Base-by-base conservation (phyloP, 2,888 invertebrate species). In the Perithous albicinctus region DNA sequence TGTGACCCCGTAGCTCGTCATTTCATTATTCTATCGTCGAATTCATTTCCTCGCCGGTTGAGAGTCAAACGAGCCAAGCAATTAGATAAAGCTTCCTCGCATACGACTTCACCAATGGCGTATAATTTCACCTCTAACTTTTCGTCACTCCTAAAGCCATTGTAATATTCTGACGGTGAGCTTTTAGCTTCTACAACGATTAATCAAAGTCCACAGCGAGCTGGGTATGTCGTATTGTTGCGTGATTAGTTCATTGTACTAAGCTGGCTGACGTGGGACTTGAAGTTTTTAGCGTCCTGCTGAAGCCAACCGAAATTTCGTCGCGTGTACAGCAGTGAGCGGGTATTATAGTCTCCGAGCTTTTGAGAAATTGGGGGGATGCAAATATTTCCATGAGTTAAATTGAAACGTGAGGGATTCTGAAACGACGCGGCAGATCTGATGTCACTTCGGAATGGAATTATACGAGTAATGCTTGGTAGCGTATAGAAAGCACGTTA, bases 201-300 rank as follows among this genome's bases (percentile, higher is more conserved):
- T 82, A 82, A 78, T 78, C 75, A 82, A 78, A 75, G 29, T 74
- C 35, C 43, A 56, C 20, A n/a, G n/a, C 29, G 61, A n/a, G 8
- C 66, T 51, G 38, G 26, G 43, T 20, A 26, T 56, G 51, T 73
- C 61, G 56, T 76, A 78, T 78, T 78, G 82, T 82, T 76, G 72
- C 72, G 10, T 74, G 78, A 82, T 82, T 75, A 72, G 78, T 76
- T 76, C 75, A 72, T 72, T 72, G 59, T 76, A 72, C 43, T n/a
- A 35, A 20, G 23, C 32, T 32, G 43, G 35, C 32, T 38, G 48
- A 35, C 48, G 46, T 35, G 20, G 64, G 18, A 32, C 59, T 18
- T 15, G 15, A 70, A 75, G 70, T 67, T 82, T 78, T 75, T 56
- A 70, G 43, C 32, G 41, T n/a, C n/a, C 18, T 6, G 51, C n/a